Evolutionary conservation across 1,140 invertebrate genomes (phyloP), one percentile per base, ranked within the genome.

Genomic region (Olivierus martensii): DNA sequence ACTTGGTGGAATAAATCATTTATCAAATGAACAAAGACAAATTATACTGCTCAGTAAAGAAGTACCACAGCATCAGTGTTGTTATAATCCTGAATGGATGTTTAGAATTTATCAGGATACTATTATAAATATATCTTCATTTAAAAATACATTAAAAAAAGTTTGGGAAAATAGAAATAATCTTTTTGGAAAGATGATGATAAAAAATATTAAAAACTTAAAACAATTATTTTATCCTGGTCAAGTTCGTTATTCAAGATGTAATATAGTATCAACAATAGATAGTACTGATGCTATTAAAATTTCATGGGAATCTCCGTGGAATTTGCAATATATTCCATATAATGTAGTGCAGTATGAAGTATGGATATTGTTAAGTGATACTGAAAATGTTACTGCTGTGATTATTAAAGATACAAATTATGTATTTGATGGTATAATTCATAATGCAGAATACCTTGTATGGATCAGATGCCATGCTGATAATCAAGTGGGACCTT

Each of bases 41-140:
- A 28, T 57, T 44, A 73, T 75, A 43, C 44, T 62, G 21, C 18
- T 52, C 3, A 65, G 63, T 38, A 64, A 59, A n/a, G 53, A 64
- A 35, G 67, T 75, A 19, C 63, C 64, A 11, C 55, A 59, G 9
- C 71, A 74, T 57, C 51, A 73, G 28, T 76, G 75, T 56, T 76
- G 75, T 58, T 58, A 67, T 50, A 65, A 76, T 58, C 72, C 74
- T 6, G 66, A 65, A 9, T 76, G 73, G 69, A 57, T 76, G 41
- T 76, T 67, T 61, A 63, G 71, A 52, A 74, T 75, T 52, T 76
- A 74, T 60, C 75, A 76, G 59, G 75, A 76, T 61, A 76, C 73
- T 14, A 22, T 61, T 28, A 69, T 75, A 1, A 65, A 73, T 56
- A 52, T 70, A 6, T 15, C 36, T n/a, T 50, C 57, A 10, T 59